phyloP scores from a whole-genome alignment of 2,113 vertebrate species.

The Lanius collurio region DNA sequence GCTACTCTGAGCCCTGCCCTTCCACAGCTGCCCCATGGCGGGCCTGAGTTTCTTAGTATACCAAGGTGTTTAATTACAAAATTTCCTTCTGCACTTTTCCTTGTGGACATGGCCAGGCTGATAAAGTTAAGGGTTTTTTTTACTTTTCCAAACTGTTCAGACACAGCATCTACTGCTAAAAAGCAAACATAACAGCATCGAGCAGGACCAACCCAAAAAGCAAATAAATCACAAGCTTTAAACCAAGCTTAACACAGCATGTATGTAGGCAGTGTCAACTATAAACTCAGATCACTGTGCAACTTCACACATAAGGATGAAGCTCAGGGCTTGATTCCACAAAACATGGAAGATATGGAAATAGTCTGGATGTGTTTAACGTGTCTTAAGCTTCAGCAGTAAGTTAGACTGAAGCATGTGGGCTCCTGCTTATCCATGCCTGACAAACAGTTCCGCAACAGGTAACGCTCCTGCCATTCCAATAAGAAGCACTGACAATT shows the following conservation, averaged over 20 bases:
- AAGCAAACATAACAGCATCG: neutral
- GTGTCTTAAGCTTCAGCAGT: neutral
- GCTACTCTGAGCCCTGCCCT: neutral
- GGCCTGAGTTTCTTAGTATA: neutral
- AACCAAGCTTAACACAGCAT: neutral
- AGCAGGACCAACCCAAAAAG: neutral
- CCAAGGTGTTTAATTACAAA: neutral
- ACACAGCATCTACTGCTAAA: neutral
- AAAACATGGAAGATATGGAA: neutral
- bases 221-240: neutral
- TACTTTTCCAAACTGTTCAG: neutral
- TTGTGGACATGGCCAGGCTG: neutral
- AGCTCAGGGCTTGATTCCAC: neutral
- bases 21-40: neutral
- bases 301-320: neutral
- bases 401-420: neutral
- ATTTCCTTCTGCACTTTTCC: neutral
- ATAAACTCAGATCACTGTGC: neutral
- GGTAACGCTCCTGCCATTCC: neutral
- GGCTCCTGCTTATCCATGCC: neutral
- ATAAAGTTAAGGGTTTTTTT: neutral
- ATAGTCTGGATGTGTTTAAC: neutral
- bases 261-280: neutral
- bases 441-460: neutral
- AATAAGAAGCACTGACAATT: neutral